Evolutionary conservation across 35 echinoderm and acorn worm species (phyloP), one percentile per base, ranked within the genome.

Genomic region (Anneissia japonica): DNA sequence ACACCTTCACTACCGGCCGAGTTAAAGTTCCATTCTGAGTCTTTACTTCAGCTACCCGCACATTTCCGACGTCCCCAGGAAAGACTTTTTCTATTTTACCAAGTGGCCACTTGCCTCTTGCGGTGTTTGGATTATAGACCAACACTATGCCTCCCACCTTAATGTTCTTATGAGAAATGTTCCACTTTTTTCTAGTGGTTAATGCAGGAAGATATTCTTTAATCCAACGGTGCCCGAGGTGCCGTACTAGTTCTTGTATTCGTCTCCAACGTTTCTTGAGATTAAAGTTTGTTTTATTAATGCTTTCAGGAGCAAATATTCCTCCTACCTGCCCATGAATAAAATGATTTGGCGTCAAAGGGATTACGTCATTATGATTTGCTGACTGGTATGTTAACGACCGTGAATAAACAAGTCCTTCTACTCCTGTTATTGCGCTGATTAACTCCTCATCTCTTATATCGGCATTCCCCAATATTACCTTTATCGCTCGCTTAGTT

Each of bases 401-500:
- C 26, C 38, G 21, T 31, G 74, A 51, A 35, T 78, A 77, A 31
- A 45, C 30, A 14, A 78, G 33, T 39, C 4, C 32, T 35, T 75
- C 83, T 16, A 36, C 72, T 35, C 72, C 83, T 74, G 75, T 73
- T 34, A 87, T 78, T 6, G 75, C 74, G 28, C 26, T 77, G 16
- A 46, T 35, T 26, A 79, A 12, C 28, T 79, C 85, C 79, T 87
- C 37, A 35, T 79, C 85, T 19, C 76, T 81, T 2, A 86, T 40
- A 29, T 86, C 84, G 17, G 84, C 84, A 4, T 36, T 73, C 26
- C 19, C 4, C 26, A 88, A 80, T 4, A 88, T 81, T 6, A 45
- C 86, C 79, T 80, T 80, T 2, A 88, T 81, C 0, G 86, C 32
- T 3, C 45, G 19, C 45, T 81, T 88, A 72, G 77, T 32, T 30